A percentile compares a stretch with the other conserved stretches of the same genome.
Evolutionary conservation across 2,797 vertebrate species (phyloP).

Genomic region (Perdix hodgsoniae): DNA sequence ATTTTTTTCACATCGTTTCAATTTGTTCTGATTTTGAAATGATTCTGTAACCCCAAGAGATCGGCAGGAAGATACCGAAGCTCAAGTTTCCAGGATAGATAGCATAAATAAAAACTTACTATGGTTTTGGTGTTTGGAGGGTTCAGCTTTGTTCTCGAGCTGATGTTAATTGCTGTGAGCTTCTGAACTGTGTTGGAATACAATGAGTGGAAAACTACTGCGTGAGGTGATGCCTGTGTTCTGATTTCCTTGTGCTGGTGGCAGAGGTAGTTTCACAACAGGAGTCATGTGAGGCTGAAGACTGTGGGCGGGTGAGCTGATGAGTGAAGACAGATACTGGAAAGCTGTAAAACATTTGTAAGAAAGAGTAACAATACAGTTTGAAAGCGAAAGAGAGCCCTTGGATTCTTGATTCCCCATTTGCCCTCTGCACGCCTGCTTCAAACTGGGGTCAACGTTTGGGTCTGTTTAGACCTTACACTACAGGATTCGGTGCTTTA

Average conservation of each 20-base stretch:
- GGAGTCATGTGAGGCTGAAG: not conserved
- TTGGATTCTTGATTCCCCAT: not conserved
- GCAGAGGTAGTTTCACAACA: not conserved
- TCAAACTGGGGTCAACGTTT: not conserved
- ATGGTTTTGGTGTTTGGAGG: not conserved
- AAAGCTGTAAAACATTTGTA: not conserved
- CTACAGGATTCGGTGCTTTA: not conserved
- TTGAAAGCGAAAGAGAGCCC: not conserved
- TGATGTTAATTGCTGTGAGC: not conserved
- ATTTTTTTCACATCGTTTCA: not conserved
- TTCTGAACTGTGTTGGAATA: not conserved
- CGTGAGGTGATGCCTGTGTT: not conserved
- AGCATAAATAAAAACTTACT: not conserved
- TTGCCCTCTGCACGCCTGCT: rapidly evolving
- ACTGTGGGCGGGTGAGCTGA: not conserved
- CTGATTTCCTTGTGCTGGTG: not conserved
- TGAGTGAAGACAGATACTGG: not conserved
- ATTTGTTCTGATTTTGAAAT: not conserved
- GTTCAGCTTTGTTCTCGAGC: not conserved
- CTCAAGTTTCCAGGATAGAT: not conserved
- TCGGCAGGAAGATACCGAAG: not conserved
- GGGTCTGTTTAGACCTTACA: rapidly evolving
- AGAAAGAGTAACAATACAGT: not conserved
- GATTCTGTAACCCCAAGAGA: not conserved
- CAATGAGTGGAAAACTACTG: not conserved